Percentiles rank a stretch among this genome's conserved stretches.
These are phyloP conservation scores for Phlogophora meticulosa DNA, from an alignment of 2,888 invertebrate genomes.

Conservation along the genomic window DNA sequence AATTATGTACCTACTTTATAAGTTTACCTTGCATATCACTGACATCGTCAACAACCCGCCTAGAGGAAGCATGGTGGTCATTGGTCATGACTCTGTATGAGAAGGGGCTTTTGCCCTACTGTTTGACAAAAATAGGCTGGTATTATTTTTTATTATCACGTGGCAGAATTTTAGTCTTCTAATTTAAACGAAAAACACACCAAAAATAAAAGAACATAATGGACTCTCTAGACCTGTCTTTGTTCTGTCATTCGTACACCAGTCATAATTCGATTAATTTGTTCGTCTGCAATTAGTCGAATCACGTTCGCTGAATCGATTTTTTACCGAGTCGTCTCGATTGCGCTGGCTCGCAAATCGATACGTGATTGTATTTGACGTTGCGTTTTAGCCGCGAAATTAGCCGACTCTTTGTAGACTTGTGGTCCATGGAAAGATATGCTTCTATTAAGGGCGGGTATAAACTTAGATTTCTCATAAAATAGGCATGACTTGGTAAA, in stretches of 20 bases:
- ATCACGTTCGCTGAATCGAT: slow-evolving; percentile 61
- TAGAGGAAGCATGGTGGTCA: too few species aligned
- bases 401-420: slow-evolving; percentile 36
- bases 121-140: too few species aligned
- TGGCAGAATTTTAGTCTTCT: too few species aligned
- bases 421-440: slow-evolving; percentile 1
- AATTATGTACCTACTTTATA: too few species aligned
- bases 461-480: too few species aligned
- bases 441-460: neutral
- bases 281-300: slow-evolving; percentile 75
- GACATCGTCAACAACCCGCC: too few species aligned
- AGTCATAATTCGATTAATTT: slow-evolving; percentile 79
- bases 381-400: slow-evolving; percentile 75
- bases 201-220: slow-evolving; percentile 25
- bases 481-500: too few species aligned
- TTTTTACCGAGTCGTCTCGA: slow-evolving; percentile 70
- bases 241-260: slow-evolving; percentile 52
- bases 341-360: slow-evolving; percentile 71
- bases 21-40: too few species aligned
- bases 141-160: too few species aligned
- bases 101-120: too few species aligned
- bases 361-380: slow-evolving; percentile 69
- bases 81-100: too few species aligned
- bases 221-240: slow-evolving; percentile 49
- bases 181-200: too few species aligned